Conservation (phyloP, 2,888 invertebrate genomes). For the Dysmachus trigonus region DNA sequence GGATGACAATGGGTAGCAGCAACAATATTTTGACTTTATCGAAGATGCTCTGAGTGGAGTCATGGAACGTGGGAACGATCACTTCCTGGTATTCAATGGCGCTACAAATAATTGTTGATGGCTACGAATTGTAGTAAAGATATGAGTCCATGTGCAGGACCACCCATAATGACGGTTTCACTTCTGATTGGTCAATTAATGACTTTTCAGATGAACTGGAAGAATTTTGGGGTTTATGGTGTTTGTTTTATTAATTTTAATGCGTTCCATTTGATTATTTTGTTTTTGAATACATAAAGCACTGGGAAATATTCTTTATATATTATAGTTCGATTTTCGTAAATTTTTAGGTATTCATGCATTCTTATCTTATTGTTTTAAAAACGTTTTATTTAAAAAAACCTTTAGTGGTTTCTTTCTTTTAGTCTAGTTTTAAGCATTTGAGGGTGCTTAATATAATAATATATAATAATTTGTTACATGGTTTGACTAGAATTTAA, state of each 20-base stretch:
- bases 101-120: not conserved
- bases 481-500: too few relatives aligned
- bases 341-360: too few relatives aligned
- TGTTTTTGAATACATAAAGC: too few relatives aligned
- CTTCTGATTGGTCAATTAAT: not conserved
- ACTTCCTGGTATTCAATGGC: conserved; percentile 16
- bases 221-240: not conserved
- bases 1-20: conserved; percentile 5
- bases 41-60: not conserved
- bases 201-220: not conserved
- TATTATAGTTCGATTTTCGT: too few relatives aligned
- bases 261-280: too few relatives aligned
- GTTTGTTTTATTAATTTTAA: not conserved
- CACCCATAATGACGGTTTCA: not conserved
- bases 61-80: conserved; percentile 1
- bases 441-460: too few relatives aligned
- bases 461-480: too few relatives aligned
- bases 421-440: too few relatives aligned
- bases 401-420: too few relatives aligned
- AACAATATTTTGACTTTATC: conserved; percentile 8
- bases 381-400: too few relatives aligned
- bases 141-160: not conserved
- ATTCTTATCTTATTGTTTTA: too few relatives aligned
- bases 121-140: not conserved
- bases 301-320: too few relatives aligned